Conservation (phyloP, 1,140 invertebrate genomes). For the Penaeus vannamei region DNA sequence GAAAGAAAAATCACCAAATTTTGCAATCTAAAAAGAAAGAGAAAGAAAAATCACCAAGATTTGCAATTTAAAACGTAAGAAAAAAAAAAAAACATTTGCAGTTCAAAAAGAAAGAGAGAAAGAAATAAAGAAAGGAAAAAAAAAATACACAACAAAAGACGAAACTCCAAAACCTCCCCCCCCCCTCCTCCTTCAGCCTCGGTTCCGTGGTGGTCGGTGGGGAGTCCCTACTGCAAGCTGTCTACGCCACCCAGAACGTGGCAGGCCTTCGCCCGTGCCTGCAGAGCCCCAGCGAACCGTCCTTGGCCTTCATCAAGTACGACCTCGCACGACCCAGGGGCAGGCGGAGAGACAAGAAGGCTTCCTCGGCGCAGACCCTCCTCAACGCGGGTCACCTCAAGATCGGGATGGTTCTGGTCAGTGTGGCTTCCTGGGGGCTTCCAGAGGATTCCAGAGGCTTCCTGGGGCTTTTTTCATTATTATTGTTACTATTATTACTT, state of each 20-base stretch:
- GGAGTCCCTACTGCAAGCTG: slow-evolving; percentile 47
- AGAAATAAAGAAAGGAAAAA: no score
- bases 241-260: slow-evolving; percentile 45
- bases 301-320: slow-evolving; percentile 53
- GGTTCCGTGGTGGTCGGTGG: slow-evolving; percentile 57
- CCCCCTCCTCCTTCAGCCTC: neutral
- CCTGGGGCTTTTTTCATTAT: neutral
- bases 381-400: slow-evolving; percentile 50
- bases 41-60: no score
- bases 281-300: slow-evolving; percentile 54
- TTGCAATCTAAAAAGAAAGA: no score
- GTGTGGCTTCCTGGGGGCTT: neutral
- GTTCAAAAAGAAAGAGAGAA: no score
- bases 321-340: slow-evolving; percentile 8
- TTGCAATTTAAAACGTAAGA: no score
- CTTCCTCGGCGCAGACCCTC: neutral
- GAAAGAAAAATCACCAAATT: no score
- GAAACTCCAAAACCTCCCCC: no score
- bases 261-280: slow-evolving; percentile 48
- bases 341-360: slow-evolving; percentile 39
- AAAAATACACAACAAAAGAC: neutral
- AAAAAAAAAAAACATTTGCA: no score
- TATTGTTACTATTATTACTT: neutral
- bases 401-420: slow-evolving; percentile 55
- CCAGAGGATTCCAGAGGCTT: no score